Conservation (phyloP, 64 coral and sea anemone genomes). For the Pocillopora verrucosa region DNA sequence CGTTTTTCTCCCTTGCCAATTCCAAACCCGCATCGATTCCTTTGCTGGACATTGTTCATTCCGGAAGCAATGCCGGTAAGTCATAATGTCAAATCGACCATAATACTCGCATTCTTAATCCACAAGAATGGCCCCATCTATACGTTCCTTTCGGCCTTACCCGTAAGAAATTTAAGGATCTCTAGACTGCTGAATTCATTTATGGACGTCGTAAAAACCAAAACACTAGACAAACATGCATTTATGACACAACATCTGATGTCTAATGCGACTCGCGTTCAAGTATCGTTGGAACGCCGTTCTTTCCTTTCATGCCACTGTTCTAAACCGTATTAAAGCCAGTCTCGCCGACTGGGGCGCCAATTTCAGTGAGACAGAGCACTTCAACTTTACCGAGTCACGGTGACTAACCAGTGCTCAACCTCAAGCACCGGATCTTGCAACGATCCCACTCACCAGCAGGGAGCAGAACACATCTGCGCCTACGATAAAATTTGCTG, state of each 20-base stretch:
- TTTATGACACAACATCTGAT: slow-evolving; percentile 12
- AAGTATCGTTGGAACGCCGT: slow-evolving; percentile 10
- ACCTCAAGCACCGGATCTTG: background rate
- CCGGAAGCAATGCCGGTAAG: background rate
- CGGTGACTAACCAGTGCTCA: background rate
- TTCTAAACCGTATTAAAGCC: background rate
- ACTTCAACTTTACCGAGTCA: slow-evolving; percentile 31
- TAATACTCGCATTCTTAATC: background rate
- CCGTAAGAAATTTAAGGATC: slow-evolving; percentile 10
- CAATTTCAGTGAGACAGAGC: slow-evolving; percentile 6
- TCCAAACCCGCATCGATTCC: too few species aligned
- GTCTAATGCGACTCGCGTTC: background rate
- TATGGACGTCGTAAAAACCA: slow-evolving; percentile 2
- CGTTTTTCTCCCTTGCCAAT: too few species aligned
- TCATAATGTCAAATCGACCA: slow-evolving; percentile 9
- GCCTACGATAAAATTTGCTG: too few species aligned
- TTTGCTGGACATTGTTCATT: too few species aligned
- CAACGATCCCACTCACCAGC: too few species aligned
- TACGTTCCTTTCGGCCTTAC: slow-evolving; percentile 11
- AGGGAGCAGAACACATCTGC: too few species aligned
- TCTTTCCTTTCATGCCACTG: slow-evolving; percentile 7
- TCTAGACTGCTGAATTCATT: slow-evolving; percentile 12
- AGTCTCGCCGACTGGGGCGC: background rate
- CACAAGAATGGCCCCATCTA: slow-evolving; percentile 40
- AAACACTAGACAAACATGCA: background rate